These are phyloP conservation scores for Hippoglossus hippoglossus DNA, from an alignment of 2,797 vertebrate genomes.

Conservation along the genomic window DNA sequence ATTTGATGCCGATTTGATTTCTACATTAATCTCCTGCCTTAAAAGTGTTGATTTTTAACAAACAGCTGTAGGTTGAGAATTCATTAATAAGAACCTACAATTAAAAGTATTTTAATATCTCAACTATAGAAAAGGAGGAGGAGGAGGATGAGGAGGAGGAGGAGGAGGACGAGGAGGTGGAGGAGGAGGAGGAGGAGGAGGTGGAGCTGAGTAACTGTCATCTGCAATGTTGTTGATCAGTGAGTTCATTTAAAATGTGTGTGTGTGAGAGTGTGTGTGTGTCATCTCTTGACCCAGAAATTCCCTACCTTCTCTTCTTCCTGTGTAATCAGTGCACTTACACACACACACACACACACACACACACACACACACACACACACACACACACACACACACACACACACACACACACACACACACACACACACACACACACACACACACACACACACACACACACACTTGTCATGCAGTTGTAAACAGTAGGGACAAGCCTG, in stretches of 20 bases:
- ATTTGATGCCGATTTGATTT: too few species aligned
- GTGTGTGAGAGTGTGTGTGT: conserved; percentile 10
- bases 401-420: conserved; percentile 43
- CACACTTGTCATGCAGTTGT: conserved; percentile 36
- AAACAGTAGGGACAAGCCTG: conserved; percentile 56
- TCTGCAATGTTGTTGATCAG: conserved; percentile 65
- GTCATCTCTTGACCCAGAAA: neutral
- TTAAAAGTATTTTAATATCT: too few species aligned
- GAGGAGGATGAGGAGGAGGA: conserved; percentile 23
- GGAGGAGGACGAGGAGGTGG: too few species aligned
- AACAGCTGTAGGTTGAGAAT: too few species aligned
- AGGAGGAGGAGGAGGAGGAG: neutral
- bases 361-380: conserved; percentile 43
- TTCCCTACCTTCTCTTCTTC: too few species aligned
- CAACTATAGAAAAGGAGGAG: too few species aligned
- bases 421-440: conserved; percentile 25
- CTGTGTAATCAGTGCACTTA: conserved; percentile 22
- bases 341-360: conserved; percentile 46
- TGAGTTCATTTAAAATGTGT: conserved; percentile 22
- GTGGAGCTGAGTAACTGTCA: conserved; percentile 66
- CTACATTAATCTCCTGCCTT: too few species aligned
- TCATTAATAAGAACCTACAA: too few species aligned
- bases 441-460: conserved; percentile 23
- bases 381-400: conserved; percentile 47
- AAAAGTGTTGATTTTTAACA: too few species aligned